Evolutionary conservation across 2,888 invertebrate species (phyloP).

Genomic region (Eupithecia exiguata): DNA sequence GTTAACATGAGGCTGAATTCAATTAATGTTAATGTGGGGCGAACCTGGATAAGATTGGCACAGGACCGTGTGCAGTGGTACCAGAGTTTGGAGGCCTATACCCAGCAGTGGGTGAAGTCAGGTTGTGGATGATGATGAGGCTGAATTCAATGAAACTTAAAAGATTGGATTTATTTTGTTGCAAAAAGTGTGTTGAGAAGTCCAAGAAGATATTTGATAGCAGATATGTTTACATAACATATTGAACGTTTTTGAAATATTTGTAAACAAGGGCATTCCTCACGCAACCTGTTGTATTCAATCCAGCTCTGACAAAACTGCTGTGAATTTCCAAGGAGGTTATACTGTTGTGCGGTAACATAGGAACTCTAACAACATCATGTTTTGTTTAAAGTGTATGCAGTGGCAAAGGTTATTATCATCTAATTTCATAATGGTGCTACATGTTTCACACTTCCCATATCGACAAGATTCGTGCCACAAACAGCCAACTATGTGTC

Average conservation of each 20-base stretch:
- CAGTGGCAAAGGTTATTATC: slow-evolving; percentile 53
- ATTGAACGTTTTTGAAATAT: slow-evolving; percentile 11
- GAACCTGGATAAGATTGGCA: too few relatives aligned
- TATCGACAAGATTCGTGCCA: not conserved
- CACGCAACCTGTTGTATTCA: slow-evolving; percentile 2
- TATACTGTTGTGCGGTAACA: not conserved
- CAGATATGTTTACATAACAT: not conserved
- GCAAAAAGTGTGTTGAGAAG: not conserved
- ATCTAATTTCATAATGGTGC: not conserved
- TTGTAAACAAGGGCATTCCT: slow-evolving; percentile 11
- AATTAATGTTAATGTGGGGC: too few relatives aligned
- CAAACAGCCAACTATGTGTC: not conserved
- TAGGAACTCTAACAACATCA: not conserved
- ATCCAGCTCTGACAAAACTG: slow-evolving; percentile 5
- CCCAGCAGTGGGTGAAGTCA: too few relatives aligned
- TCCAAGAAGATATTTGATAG: not conserved
- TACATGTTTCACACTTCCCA: not conserved
- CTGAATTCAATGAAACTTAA: not conserved
- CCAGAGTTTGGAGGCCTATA: too few relatives aligned
- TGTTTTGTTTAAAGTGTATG: slow-evolving; percentile 50
- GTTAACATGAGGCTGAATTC: not conserved
- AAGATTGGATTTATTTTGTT: not conserved
- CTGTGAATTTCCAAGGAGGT: not conserved
- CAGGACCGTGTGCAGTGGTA: too few relatives aligned
- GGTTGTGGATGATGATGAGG: too few relatives aligned